A percentile compares a stretch with the other conserved stretches of the same genome.
Evolutionary conservation across 2,797 vertebrate species (phyloP).

Genomic region (Hipposideros larvatus): DNA sequence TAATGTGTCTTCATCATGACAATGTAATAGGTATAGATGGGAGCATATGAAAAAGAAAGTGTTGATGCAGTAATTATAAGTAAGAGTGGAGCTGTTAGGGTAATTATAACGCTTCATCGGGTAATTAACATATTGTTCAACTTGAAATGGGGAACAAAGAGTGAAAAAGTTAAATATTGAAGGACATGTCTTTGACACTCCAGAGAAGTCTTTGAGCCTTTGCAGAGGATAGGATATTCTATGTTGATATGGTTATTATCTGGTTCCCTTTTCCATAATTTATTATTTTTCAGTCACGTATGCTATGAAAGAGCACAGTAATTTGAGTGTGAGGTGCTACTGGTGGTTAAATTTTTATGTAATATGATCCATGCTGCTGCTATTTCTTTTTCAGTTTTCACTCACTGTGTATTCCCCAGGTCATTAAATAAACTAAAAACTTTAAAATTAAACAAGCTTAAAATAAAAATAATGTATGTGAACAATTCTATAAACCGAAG

Average conservation of each 20-base stretch:
- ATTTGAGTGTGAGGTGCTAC: not conserved
- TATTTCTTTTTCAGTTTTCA: conserved; percentile 36
- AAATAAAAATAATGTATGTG: not conserved
- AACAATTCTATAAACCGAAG: conserved; percentile 15
- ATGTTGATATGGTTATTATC: conserved; percentile 81
- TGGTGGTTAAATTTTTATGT: conserved; percentile 12
- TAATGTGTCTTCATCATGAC: conserved; percentile 95
- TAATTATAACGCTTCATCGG: conserved; percentile 96
- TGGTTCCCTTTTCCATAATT: conserved; percentile 68
- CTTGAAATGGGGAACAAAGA: conserved; percentile 91
- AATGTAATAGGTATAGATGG: conserved; percentile 93
- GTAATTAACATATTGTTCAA: conserved; percentile 96
- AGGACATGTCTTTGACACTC: conserved; percentile 90
- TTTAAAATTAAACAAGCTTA: conserved; percentile 10
- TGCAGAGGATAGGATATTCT: conserved; percentile 59
- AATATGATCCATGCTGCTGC: not conserved
- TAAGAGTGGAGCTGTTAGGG: conserved; percentile 92
- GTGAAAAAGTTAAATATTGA: conserved; percentile 93
- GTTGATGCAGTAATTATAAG: conserved; percentile 92
- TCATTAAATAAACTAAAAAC: conserved; percentile 50
- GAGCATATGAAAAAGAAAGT: conserved; percentile 92
- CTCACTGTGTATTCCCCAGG: not conserved
- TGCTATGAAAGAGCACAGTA: not conserved
- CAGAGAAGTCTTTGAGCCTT: conserved; percentile 73
- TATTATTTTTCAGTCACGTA: not conserved